Percentiles rank a stretch among this genome's conserved stretches.
Conservation (phyloP, 2,113 vertebrate genomes). For the Pristiophorus japonicus region DNA sequence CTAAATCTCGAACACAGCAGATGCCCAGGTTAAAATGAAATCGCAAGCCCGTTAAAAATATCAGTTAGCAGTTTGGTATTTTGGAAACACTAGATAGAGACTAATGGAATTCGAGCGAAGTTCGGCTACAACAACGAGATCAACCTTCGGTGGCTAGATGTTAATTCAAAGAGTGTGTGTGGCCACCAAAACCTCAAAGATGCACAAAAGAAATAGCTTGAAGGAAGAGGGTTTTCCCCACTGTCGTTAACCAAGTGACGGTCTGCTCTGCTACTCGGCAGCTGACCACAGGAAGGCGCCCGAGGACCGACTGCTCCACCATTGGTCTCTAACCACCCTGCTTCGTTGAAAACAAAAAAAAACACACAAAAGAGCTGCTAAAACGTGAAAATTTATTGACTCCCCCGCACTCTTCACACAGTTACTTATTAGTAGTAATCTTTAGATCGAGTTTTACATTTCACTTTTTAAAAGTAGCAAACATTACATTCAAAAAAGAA, state of each 20-base stretch:
- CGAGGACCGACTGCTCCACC: neutral
- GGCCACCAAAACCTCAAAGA: neutral
- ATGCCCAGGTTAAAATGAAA: neutral
- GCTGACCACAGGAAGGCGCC: neutral
- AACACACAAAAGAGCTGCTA: slow-evolving; percentile 1
- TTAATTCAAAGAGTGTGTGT: neutral
- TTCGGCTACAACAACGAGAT: neutral
- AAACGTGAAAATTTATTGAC: slow-evolving; percentile 34
- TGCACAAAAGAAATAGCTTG: no score
- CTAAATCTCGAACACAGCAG: neutral
- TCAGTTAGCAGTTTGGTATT: neutral
- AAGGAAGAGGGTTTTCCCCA: no score
- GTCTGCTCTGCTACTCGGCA: neutral
- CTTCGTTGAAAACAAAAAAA: neutral
- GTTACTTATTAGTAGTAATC: slow-evolving; percentile 25
- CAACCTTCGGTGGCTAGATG: neutral
- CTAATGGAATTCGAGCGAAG: neutral
- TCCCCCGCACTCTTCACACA: slow-evolving; percentile 15
- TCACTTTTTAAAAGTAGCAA: neutral
- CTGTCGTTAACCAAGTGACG: neutral
- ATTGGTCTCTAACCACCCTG: neutral
- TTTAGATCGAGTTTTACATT: slow-evolving; percentile 27
- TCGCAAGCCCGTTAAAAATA: neutral
- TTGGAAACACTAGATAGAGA: neutral
- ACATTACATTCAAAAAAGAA: neutral